Conservation (phyloP, 2,888 invertebrate species). For the Argyresthia albistria region DNA sequence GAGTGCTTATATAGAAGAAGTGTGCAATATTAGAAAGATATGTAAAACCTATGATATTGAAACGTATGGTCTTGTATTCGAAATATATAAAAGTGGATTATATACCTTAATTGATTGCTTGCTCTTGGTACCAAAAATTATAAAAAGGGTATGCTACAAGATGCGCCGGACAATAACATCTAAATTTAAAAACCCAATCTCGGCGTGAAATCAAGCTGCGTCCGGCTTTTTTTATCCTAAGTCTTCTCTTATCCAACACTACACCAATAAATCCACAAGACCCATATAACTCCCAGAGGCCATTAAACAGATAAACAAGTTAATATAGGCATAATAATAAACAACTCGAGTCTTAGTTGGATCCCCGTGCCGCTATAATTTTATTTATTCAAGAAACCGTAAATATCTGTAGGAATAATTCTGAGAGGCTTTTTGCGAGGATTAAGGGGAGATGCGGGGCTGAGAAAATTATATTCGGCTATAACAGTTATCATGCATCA, state of each 20-base stretch:
- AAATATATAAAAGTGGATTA: too few species aligned
- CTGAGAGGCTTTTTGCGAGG: constrained; percentile 66
- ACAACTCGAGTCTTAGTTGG: constrained; percentile 52
- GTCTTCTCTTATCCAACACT: constrained; percentile 52
- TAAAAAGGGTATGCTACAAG: background rate
- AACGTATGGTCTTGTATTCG: too few species aligned
- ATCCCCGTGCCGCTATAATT: constrained; percentile 60
- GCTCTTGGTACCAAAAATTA: background rate
- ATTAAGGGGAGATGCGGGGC: constrained; percentile 67
- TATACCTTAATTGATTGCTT: too few species aligned
- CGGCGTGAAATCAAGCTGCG: constrained; percentile 39
- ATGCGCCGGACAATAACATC: constrained; percentile 27
- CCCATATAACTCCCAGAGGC: constrained; percentile 62
- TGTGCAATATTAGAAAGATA: too few species aligned
- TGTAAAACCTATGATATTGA: too few species aligned
- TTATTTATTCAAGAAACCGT: constrained; percentile 71
- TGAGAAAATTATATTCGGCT: constrained; percentile 71
- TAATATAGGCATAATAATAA: constrained; percentile 71
- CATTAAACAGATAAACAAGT: constrained; percentile 73
- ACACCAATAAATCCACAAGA: constrained; percentile 53
- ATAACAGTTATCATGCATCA: constrained; percentile 74
- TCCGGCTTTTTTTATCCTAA: constrained; percentile 37
- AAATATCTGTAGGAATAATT: constrained; percentile 70
- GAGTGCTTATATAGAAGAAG: too few species aligned
- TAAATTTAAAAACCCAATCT: constrained; percentile 68